phyloP scores from a whole-genome alignment of 2,797 vertebrate genomes.

The Delichon dasypus region DNA sequence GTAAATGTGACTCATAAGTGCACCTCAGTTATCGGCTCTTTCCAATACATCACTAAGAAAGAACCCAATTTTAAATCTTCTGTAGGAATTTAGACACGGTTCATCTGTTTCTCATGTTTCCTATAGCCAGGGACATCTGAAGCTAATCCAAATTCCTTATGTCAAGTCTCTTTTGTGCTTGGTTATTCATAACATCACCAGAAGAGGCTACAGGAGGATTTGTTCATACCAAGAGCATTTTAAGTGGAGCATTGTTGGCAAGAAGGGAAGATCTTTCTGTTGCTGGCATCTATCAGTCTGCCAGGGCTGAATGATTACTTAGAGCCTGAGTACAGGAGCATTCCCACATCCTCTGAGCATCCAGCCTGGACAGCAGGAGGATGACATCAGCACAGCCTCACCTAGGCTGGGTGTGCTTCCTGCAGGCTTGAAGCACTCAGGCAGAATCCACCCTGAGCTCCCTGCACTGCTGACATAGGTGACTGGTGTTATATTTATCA shows the following conservation, averaged over 20 bases:
- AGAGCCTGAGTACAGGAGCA: background rate
- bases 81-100: background rate
- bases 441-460: background rate
- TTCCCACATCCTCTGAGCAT: background rate
- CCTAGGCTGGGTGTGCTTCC: background rate
- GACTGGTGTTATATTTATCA: background rate
- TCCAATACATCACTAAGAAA: constrained; percentile 17
- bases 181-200: background rate
- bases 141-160: background rate
- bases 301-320: background rate
- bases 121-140: background rate
- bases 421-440: background rate
- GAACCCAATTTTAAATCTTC: constrained; percentile 39
- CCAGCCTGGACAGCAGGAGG: background rate
- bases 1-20: constrained; percentile 40
- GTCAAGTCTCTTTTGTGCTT: background rate
- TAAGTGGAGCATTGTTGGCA: background rate
- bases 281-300: background rate
- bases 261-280: background rate
- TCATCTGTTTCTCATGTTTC: background rate
- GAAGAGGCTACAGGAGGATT: background rate
- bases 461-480: background rate
- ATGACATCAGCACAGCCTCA: background rate
- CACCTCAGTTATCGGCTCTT: constrained; percentile 37
- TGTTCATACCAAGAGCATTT: background rate